These are phyloP conservation scores for Sepioteuthis lessoniana DNA, from an alignment of 2,888 invertebrate species.

Conservation along the genomic window DNA sequence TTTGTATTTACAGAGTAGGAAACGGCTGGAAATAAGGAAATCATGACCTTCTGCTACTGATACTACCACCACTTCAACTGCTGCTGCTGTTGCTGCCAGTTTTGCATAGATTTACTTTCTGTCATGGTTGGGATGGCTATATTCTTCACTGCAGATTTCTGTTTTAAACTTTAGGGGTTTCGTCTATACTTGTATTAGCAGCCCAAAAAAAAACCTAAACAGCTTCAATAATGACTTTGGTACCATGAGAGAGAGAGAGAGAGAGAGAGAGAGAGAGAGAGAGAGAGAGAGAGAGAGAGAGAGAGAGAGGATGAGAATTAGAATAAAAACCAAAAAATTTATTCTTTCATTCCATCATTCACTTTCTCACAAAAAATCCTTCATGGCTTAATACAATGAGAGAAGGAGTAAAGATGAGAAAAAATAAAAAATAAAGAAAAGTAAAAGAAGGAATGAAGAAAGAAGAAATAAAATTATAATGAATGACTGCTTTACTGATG, in stretches of 20 bases:
- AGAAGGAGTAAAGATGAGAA: too few species aligned
- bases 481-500: too few species aligned
- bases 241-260: background rate
- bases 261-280: background rate
- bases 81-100: slow-evolving; percentile 14
- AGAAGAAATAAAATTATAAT: too few species aligned
- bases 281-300: too few species aligned
- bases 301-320: too few species aligned
- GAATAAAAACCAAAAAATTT: too few species aligned
- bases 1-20: slow-evolving; percentile 68
- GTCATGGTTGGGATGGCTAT: background rate
- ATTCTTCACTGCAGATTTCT: background rate
- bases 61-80: slow-evolving; percentile 33
- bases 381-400: too few species aligned
- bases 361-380: too few species aligned
- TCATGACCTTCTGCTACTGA: slow-evolving; percentile 37
- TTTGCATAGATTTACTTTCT: background rate
- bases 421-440: too few species aligned
- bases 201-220: background rate
- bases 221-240: background rate
- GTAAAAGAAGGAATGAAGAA: too few species aligned
- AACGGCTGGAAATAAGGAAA: slow-evolving; percentile 69
- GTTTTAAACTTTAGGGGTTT: background rate
- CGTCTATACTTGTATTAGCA: background rate
- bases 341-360: too few species aligned